A percentile compares a stretch with the other conserved stretches of the same genome.
Conservation (phyloP, 2,888 invertebrate genomes). For the Ceraclea dissimilis region DNA sequence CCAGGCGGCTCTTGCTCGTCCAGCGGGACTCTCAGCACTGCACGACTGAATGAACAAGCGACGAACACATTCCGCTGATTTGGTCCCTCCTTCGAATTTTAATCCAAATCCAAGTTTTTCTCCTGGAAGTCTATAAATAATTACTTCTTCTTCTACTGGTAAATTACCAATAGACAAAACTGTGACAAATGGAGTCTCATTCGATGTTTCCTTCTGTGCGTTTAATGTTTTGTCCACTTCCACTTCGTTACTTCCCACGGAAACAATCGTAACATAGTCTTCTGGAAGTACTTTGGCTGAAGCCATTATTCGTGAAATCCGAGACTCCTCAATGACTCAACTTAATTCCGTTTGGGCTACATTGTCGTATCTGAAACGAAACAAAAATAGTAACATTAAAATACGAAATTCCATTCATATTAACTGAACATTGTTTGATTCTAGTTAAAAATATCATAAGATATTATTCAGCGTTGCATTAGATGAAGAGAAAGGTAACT, state of each 20-base stretch:
- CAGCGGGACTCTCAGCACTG: conserved; percentile 80
- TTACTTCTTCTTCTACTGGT: conserved; percentile 59
- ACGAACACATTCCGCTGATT: conserved; percentile 71
- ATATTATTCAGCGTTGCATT: neutral
- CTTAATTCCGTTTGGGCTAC: conserved; percentile 11
- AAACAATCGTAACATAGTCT: conserved; percentile 53
- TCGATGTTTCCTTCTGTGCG: neutral
- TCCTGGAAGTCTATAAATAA: conserved; percentile 78
- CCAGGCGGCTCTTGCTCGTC: conserved; percentile 76
- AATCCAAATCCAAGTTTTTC: conserved; percentile 86
- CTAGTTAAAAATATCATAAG: neutral
- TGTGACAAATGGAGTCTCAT: conserved; percentile 44
- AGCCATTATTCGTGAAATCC: conserved; percentile 11
- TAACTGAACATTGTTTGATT: no score
- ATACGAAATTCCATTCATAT: neutral
- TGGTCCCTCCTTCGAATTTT: conserved; percentile 86
- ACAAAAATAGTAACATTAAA: conserved; percentile 4
- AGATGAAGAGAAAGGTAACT: conserved; percentile 15
- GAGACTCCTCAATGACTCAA: neutral
- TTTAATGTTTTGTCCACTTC: conserved; percentile 19
- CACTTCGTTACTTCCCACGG: conserved; percentile 41
- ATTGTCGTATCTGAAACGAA: conserved; percentile 24
- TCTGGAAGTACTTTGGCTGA: conserved; percentile 31
- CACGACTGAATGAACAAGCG: conserved; percentile 83
- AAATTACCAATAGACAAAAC: conserved; percentile 48